These are phyloP conservation scores for Oryzias woworae DNA, from an alignment of 2,113 vertebrate genomes.

Conservation along the genomic window DNA sequence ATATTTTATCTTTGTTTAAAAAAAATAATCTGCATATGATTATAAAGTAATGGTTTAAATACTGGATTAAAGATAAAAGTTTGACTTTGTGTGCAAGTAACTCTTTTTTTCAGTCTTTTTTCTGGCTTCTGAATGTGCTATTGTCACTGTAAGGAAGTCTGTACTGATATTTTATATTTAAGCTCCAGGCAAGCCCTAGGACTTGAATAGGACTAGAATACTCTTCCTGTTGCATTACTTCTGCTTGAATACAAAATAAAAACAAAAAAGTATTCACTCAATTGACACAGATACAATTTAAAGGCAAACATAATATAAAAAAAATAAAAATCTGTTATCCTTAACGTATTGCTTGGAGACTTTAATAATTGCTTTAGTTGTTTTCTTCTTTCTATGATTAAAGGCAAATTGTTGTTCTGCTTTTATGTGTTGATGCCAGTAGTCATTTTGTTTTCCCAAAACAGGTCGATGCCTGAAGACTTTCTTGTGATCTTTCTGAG, in stretches of 20 bases:
- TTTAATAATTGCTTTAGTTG: too few relatives aligned
- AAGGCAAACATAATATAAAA: background rate
- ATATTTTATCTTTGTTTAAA: too few relatives aligned
- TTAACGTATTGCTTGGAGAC: too few relatives aligned
- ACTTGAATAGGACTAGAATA: too few relatives aligned
- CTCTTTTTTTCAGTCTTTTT: conserved; percentile 24
- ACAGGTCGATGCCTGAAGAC: too few relatives aligned
- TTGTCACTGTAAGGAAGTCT: conserved; percentile 46
- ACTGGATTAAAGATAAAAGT: conserved; percentile 1
- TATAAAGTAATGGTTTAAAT: conserved; percentile 6
- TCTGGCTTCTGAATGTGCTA: conserved; percentile 47
- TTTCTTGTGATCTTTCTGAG: too few relatives aligned
- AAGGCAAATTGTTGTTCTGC: too few relatives aligned
- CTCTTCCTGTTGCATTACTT: conserved; percentile 51
- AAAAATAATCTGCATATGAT: too few relatives aligned
- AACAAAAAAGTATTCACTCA: conserved; percentile 25
- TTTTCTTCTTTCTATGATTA: too few relatives aligned
- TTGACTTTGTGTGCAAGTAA: conserved; percentile 15
- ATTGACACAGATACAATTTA: conserved; percentile 11
- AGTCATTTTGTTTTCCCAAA: too few relatives aligned
- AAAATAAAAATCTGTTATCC: too few relatives aligned
- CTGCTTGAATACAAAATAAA: conserved; percentile 61
- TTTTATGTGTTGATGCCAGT: too few relatives aligned
- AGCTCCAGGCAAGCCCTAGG: conserved; percentile 72
- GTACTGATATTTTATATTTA: conserved; percentile 49